These are phyloP conservation scores for Aphidius ervi DNA, from an alignment of 1,140 invertebrate genomes.

Conservation along the genomic window DNA sequence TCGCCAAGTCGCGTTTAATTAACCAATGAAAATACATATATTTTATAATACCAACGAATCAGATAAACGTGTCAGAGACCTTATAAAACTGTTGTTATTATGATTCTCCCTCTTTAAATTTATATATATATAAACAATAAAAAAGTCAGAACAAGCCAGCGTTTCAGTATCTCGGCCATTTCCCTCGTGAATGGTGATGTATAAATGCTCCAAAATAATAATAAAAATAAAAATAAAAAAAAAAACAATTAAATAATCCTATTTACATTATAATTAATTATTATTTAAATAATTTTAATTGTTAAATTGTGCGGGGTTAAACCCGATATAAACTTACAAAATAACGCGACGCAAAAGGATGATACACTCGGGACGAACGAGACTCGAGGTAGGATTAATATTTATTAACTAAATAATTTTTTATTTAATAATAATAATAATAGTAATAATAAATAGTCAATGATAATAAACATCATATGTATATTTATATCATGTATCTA, in stretches of 20 bases:
- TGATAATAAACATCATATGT: neutral
- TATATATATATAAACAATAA: neutral
- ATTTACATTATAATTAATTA: neutral
- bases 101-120: neutral
- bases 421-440: conserved; percentile 1
- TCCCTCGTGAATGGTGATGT: conserved; percentile 14
- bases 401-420: neutral
- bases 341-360: conserved; percentile 56
- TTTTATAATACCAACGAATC: conserved; percentile 11
- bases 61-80: conserved; percentile 27
- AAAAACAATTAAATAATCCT: neutral
- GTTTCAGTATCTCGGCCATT: conserved; percentile 18
- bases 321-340: conserved; percentile 46
- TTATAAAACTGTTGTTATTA: neutral
- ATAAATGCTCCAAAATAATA: neutral
- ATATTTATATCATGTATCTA: conserved; percentile 26
- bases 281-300: neutral
- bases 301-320: conserved; percentile 40
- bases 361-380: conserved; percentile 54
- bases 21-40: conserved; percentile 31
- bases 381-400: conserved; percentile 50
- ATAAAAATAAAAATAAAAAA: neutral
- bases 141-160: neutral
- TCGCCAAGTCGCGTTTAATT: conserved; percentile 42
- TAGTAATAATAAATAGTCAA: neutral